Base-by-base conservation (phyloP, 2,797 vertebrate species). In the Salarias fasciatus region DNA sequence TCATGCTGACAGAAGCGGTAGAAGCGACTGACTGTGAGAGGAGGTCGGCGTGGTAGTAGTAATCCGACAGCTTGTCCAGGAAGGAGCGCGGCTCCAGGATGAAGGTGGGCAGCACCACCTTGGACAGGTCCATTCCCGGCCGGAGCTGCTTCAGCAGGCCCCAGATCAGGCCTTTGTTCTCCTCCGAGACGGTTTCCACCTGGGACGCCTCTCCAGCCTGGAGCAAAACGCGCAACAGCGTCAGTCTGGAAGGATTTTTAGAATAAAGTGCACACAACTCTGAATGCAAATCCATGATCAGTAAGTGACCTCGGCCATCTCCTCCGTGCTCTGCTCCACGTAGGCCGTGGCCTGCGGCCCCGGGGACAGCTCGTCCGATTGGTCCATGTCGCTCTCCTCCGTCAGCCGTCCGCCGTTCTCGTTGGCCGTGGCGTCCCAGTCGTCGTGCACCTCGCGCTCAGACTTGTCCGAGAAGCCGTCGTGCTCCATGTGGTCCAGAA, bases 1-100 rank as follows among this genome's bases (percentile, higher is more conserved):
- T n/a, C n/a, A n/a, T n/a, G n/a, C 8, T 15, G 5, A 51, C 3
- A 31, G 33, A 4, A 8, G 31, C 8, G 33, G 33, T 3, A 33
- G 28, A 4, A 5, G 52, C 13, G 38, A 74, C 96, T 90, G 82
- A 99, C 97, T 95, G 93, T 74, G 97, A 98, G 15, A 99, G 96
- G 76, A 99, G 93, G 83, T 97, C 94, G 0, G 96, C 96, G 0
- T 99, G 97, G 85, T 93, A 96, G 89, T 97, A 99, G 90, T 97
- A 95, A 90, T 99, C 97, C 0, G 97, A 97, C 43, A 99, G 94
- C 51, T 98, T 98, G 92, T 94, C 94, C 49, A 99, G 94, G 91
- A 99, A 99, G 0, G 97, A 99, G 13, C 97, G 96, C 0, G 97
- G 96, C 85, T 99, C 97, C 77, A 99, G 92, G 74, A 99, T 96